These are phyloP conservation scores for Macaca nemestrina DNA, from an alignment of 2,113 vertebrate genomes.

Conservation along the genomic window DNA sequence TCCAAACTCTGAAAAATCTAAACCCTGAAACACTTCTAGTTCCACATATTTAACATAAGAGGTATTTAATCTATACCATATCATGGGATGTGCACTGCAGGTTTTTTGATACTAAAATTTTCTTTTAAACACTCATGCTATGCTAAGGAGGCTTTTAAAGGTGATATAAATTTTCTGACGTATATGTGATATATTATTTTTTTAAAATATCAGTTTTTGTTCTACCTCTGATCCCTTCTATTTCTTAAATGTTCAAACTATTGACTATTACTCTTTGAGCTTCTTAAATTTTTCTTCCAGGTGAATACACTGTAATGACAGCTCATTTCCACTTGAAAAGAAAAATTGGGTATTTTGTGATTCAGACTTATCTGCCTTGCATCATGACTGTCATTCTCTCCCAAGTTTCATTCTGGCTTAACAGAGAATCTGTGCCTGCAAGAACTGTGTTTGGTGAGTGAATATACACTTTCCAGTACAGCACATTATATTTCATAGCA, in stretches of 20 bases:
- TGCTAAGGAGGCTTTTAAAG: neutral
- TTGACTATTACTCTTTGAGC: conserved; percentile 59
- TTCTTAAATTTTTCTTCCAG: conserved; percentile 82
- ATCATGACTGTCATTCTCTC: conserved; percentile 99
- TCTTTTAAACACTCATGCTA: neutral
- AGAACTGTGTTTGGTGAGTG: conserved; percentile 98
- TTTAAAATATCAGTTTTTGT: neutral
- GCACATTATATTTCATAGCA: neutral
- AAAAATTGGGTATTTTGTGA: conserved; percentile 99
- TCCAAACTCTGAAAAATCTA: neutral
- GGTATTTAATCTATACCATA: neutral
- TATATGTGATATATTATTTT: neutral
- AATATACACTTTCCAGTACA: neutral
- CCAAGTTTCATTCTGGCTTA: conserved; percentile 99
- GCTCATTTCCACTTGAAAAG: conserved; percentile 99
- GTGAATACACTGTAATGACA: conserved; percentile 99
- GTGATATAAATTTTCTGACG: neutral
- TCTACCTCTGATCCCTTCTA: conserved; percentile 32
- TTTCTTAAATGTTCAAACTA: conserved; percentile 49
- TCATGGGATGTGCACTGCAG: neutral
- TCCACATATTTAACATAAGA: neutral
- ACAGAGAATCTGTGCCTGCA: conserved; percentile 98
- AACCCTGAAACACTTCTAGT: neutral
- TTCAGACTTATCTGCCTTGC: conserved; percentile 98
- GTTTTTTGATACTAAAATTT: neutral